Base-by-base conservation (phyloP, 2,113 vertebrate species). In the Scortum barcoo region DNA sequence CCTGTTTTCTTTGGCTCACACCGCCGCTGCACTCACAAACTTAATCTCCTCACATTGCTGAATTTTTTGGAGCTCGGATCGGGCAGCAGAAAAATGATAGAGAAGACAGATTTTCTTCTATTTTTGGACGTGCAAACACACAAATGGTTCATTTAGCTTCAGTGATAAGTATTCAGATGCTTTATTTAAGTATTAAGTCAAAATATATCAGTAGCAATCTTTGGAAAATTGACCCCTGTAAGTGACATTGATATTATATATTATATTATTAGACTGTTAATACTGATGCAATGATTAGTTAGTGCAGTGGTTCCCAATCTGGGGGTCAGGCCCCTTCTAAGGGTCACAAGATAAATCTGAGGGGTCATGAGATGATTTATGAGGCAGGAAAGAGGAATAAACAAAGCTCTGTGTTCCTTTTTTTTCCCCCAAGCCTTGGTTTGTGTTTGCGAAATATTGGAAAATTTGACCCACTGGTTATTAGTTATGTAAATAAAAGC, bases 1-100 rank as follows among this genome's bases (percentile, higher is more conserved):
- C 62, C 75, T 58, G 75, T 77, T 77, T 77, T 58, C 75, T 68
- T 67, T 77, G 62, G 74, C 74, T 67, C 24, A 14, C 19, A n/a
- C 0, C 36, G 2, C 46, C 26, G 17, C 73, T 42, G 48, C 13
- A 28, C 36, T 66, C 9, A 16, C 17, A 22, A 48, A 22, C n/a
- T 9, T 24, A 19, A 17, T 67, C 51, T 28, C 19, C 53, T 58
- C 62, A 56, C 62, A 44, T 26, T 48, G 75, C 33, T 68, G 36
- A 67, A 26, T 38, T 40, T 40, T 69, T 28, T 46, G 28, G 4
- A 12, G 36, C 50, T 76, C 36, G 6, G 33, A 36, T 36, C 6
- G 33, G 3, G 12, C 40, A 30, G 26, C 8, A 53, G 8, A 56
- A 66, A 61, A 48, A 60, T 16, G 12, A 73, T 3, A 48, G 19